Conservation (phyloP, 2,888 invertebrate species). For the Caenorhabditis becei region DNA sequence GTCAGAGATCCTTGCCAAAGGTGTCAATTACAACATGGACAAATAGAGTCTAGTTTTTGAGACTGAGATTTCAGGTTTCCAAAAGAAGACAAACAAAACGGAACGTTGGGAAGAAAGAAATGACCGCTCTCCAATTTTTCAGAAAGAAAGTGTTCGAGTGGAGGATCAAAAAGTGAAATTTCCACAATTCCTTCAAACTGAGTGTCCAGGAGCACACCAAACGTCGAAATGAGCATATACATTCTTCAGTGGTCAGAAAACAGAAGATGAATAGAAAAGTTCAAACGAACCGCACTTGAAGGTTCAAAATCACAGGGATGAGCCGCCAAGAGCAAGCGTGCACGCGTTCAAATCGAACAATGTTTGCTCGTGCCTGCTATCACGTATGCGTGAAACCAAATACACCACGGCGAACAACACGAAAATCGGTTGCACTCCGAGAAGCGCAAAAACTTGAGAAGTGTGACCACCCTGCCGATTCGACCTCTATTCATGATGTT, state of each 20-base stretch:
- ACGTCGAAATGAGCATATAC: neutral
- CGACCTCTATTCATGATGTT: slow-evolving; percentile 42
- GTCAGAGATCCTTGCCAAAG: no score
- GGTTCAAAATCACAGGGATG: slow-evolving; percentile 50
- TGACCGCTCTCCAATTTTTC: no score
- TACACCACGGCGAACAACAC: slow-evolving; percentile 47
- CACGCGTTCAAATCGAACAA: slow-evolving; percentile 38
- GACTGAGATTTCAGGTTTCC: neutral
- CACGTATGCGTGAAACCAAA: slow-evolving; percentile 62
- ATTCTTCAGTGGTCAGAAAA: neutral
- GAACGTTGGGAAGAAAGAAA: neutral
- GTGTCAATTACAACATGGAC: neutral
- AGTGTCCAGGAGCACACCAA: neutral
- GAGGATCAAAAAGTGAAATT: neutral
- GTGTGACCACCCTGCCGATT: slow-evolving; percentile 35
- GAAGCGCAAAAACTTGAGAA: slow-evolving; percentile 48
- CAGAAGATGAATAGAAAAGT: slow-evolving; percentile 3
- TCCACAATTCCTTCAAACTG: no score
- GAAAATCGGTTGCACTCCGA: slow-evolving; percentile 47
- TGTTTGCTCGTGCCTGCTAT: slow-evolving; percentile 54
- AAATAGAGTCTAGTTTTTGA: neutral
- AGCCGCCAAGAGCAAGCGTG: slow-evolving; percentile 46
- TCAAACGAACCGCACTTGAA: slow-evolving; percentile 13
- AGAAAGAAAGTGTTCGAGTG: no score
- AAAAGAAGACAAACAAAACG: neutral